Evolutionary conservation across 2,797 vertebrate genomes (phyloP).

Genomic region (Lagothrix lagotricha): DNA sequence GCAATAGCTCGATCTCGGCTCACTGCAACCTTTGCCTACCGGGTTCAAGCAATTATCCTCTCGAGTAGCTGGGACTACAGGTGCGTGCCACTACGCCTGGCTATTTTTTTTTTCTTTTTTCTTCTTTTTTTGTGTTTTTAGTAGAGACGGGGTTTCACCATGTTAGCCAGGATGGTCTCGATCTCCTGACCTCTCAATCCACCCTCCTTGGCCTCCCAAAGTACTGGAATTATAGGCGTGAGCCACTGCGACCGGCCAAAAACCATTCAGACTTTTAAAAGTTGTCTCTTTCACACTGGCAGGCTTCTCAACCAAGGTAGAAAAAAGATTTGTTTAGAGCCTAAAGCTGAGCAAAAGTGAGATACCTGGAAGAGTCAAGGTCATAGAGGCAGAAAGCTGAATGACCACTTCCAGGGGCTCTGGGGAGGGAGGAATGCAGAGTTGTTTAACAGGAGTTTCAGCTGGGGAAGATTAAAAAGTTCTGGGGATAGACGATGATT

Average conservation of each 20-base stretch:
- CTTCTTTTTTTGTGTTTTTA: too few relatives aligned
- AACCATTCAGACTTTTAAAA: background rate
- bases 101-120: too few relatives aligned
- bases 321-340: background rate
- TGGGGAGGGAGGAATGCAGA: background rate
- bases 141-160: too few relatives aligned
- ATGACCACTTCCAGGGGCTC: background rate
- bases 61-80: too few relatives aligned
- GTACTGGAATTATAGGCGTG: too few relatives aligned
- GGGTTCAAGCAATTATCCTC: too few relatives aligned
- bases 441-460: background rate
- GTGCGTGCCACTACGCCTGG: too few relatives aligned
- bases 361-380: background rate
- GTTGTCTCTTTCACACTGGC: background rate
- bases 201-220: too few relatives aligned
- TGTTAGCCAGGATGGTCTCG: too few relatives aligned
- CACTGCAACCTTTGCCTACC: too few relatives aligned
- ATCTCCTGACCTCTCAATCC: too few relatives aligned
- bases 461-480: background rate
- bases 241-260: background rate
- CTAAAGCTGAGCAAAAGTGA: background rate
- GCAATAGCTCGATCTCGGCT: too few relatives aligned
- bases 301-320: background rate
- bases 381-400: background rate
- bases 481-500: background rate